Conservation (phyloP, 2,888 invertebrate genomes). For the Terebella lapidaria region DNA sequence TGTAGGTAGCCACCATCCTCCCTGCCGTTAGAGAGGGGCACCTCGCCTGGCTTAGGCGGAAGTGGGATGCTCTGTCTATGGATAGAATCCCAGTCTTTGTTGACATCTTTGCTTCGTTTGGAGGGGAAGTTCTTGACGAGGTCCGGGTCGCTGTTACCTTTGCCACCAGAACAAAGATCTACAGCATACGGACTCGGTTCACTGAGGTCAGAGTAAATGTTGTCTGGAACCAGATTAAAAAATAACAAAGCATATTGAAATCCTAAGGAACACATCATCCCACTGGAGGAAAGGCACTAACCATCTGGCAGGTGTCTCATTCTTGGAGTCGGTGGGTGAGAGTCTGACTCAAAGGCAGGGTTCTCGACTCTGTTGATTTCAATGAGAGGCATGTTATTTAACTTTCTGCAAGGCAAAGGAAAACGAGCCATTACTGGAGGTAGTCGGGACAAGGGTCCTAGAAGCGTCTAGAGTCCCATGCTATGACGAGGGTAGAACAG, state of each 20-base stretch:
- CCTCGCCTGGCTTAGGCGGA: slow-evolving; percentile 2
- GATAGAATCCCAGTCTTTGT: slow-evolving; percentile 1
- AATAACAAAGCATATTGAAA: background rate
- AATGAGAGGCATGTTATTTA: background rate
- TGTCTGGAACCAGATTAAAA: slow-evolving; percentile 2
- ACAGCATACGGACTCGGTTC: slow-evolving; percentile 1
- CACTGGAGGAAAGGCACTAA: background rate
- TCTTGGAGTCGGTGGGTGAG: background rate
- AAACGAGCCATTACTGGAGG: too few relatives aligned
- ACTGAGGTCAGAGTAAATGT: slow-evolving; percentile 5
- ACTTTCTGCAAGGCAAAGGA: background rate
- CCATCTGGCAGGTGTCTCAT: background rate
- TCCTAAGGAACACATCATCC: background rate
- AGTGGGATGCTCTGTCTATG: background rate
- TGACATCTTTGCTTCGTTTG: slow-evolving; percentile 4
- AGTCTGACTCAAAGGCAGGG: background rate
- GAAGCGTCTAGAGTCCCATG: background rate
- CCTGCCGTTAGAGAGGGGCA: background rate
- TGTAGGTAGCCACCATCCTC: background rate
- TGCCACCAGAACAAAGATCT: background rate
- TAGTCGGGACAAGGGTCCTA: too few relatives aligned
- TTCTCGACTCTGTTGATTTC: background rate
- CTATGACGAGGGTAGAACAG: background rate
- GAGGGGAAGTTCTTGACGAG: slow-evolving; percentile 3
- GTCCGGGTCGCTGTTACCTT: background rate